Evolutionary conservation across 2,888 invertebrate genomes (phyloP).

Genomic region (Athrips mouffetella): DNA sequence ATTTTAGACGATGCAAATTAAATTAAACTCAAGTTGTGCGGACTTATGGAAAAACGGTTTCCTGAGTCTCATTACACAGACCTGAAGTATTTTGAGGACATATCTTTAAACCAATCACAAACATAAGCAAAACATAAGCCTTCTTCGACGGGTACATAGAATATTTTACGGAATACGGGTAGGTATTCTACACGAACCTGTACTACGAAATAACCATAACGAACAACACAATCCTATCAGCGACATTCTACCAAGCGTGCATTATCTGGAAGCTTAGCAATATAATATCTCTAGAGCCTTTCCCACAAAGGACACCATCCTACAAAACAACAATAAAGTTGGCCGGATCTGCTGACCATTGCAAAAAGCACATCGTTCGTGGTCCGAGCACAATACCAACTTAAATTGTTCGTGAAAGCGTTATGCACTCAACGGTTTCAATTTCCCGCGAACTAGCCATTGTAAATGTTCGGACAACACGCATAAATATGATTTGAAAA

Average conservation of each 20-base stretch:
- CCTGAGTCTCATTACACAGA: constrained; percentile 34
- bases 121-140: too few species aligned
- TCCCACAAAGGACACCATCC: constrained; percentile 49
- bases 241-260: neutral
- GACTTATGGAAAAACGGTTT: constrained; percentile 58
- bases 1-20: constrained; percentile 41
- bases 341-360: constrained; percentile 56
- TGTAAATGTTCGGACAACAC: constrained; percentile 69
- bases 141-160: too few species aligned
- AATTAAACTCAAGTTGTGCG: constrained; percentile 65
- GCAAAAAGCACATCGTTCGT: constrained; percentile 62
- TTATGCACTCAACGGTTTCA: constrained; percentile 73
- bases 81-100: constrained; percentile 4
- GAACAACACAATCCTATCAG: neutral
- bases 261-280: neutral
- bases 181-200: neutral
- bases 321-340: constrained; percentile 62
- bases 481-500: constrained; percentile 77
- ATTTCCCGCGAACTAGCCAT: constrained; percentile 71
- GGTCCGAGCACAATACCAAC: constrained; percentile 66
- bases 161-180: too few species aligned
- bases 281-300: constrained; percentile 44
- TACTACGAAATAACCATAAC: neutral
- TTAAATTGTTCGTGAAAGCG: constrained; percentile 75
- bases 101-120: too few species aligned